Base-by-base conservation (phyloP, 2,113 vertebrate species). In the Manacus vitellinus region DNA sequence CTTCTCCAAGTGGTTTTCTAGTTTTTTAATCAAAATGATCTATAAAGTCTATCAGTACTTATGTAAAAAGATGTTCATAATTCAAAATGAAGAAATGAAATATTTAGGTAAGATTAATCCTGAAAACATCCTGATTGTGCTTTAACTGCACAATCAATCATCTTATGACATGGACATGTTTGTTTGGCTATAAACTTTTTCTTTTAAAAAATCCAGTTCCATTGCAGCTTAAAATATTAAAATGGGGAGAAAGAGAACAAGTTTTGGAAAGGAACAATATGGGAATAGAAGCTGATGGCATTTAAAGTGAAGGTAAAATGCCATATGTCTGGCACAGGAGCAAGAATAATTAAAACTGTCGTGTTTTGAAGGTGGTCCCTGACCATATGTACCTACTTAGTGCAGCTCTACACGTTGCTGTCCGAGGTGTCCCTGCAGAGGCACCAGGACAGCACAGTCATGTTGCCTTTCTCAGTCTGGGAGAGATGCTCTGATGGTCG, bases 41-140 rank as follows among this genome's bases (percentile, higher is more conserved):
- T 91, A 96, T 93, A 86, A 95, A 68, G 61, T 86, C 72, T 41
- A 61, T 31, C 61, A 63, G 82, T 87, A 85, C 80, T 93, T 94
- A 73, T 81, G 83, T 97, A 87, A 91, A 93, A 94, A 89, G 52
- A 76, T 41, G 18, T 67, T 96, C 87, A 85, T 97, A 74, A 96
- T 77, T 96, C 91, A 97, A 91, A 88, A 54, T 43, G 70, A 77
- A 94, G 86, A 89, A 93, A 92, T 96, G 46, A 95, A 96, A 94
- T 95, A 82, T 93, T 95, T 94, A 85, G 81, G 63, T 55, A 71
- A 85, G 83, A 95, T 90, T 94, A 95, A 95, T 95, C 63, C 62
- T 81, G 88, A 78, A 74, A 90, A 65, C 82, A 55, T 85, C 78
- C 66, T 94, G 25, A 52, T 52, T 52, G 25, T 52, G 74, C 70